Percentiles rank a stretch among this genome's conserved stretches.
These are phyloP conservation scores for Belonocnema kinseyi DNA, from an alignment of 1,140 invertebrate genomes.

Conservation along the genomic window DNA sequence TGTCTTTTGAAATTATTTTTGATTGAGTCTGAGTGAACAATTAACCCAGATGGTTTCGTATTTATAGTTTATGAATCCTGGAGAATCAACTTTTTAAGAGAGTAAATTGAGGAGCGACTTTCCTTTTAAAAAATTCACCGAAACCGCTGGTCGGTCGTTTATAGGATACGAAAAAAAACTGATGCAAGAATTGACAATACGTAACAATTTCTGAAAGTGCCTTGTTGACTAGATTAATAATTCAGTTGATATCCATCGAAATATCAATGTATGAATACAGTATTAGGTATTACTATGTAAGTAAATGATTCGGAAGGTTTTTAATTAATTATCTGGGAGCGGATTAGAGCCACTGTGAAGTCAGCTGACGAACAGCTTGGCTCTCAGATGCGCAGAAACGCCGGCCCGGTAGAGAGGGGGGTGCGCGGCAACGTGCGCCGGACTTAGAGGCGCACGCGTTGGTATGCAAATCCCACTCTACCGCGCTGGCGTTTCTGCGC, in stretches of 20 bases:
- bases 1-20: no score
- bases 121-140: neutral
- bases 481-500: no score
- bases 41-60: neutral
- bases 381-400: no score
- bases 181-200: constrained; percentile 6
- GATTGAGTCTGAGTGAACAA: neutral
- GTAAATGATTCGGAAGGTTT: neutral
- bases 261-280: constrained; percentile 28
- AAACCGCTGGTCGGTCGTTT: constrained; percentile 24
- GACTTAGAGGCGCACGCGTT: no score
- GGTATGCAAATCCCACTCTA: no score
- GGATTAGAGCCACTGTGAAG: no score
- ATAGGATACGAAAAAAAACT: constrained; percentile 4
- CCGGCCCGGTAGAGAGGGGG: no score
- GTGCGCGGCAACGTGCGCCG: no score
- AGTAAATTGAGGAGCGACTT: neutral
- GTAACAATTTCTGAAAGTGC: neutral
- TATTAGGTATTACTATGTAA: neutral
- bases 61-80: neutral
- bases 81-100: neutral
- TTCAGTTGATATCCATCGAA: neutral
- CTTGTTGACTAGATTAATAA: constrained; percentile 25
- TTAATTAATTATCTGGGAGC: neutral
- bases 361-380: no score